Evolutionary conservation across 1,140 invertebrate species (phyloP), one percentile per base, ranked within the genome.

Genomic region (Lepeophtheirus salmonis): DNA sequence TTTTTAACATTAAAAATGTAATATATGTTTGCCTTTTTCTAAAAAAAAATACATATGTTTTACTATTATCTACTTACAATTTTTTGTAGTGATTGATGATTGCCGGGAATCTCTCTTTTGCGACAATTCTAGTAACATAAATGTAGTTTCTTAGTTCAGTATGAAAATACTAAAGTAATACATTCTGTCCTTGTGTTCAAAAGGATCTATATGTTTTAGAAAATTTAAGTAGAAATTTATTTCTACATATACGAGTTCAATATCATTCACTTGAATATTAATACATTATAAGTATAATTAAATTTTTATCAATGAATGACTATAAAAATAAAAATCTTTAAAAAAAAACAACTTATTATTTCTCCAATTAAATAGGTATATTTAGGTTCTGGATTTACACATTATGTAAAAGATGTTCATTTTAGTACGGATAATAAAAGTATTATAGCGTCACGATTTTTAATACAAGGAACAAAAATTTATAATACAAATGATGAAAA

Each of bases 401-500:
- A 1, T 87, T 83, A 67, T 80, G 81, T 1, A 72, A 17, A 89
- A 50, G 90, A 96, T 68, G 82, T 95, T 0, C 83, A 81, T 64
- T 87, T 91, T 63, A 84, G 87, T 64, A 77, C 84, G 6, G 75
- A 79, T 14, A 77, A 78, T 0, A 78, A 81, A 16, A 75, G 77
- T 61, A 89, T 92, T 10, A 70, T 85, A 0, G 86, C 83, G 0
- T 88, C 85, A 14, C 74, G 89, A 57, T 90, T 89, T 68, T 70
- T 92, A 14, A 83, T 94, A 54, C 88, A 92, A 71, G 85, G 86
- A 0, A 80, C 86, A 0, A 87, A 91, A 65, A 85, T 92, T 12
- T 84, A 80, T 24, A 84, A 88, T 30, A 88, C 86, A 0, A 89
- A 89, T 68, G 81, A 85, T 62, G 89, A 92, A 67, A 89, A 88